Percentiles rank a stretch among this genome's conserved stretches.
phyloP scores from a whole-genome alignment of 2,113 vertebrate genomes.

The Hystrix cristata region DNA sequence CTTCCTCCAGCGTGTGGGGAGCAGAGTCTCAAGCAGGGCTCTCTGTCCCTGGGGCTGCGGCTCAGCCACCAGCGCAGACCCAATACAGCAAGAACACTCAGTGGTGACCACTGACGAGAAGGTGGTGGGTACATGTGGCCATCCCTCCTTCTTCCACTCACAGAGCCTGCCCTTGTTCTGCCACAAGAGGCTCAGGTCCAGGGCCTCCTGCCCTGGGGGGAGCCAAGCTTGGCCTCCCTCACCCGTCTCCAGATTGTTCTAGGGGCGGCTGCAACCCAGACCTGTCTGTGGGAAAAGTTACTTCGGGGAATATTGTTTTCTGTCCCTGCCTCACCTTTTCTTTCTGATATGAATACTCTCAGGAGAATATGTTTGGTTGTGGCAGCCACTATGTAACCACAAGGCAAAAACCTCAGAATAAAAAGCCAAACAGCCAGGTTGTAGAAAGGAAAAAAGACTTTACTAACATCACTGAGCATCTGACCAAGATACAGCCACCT shows the following conservation, averaged over 20 bases:
- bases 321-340: not conserved
- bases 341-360: not conserved
- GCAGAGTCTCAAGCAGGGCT: not conserved
- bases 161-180: not conserved
- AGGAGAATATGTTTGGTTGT: not conserved
- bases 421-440: not conserved
- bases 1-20: rapidly evolving
- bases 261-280: not conserved
- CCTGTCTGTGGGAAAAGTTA: too few relatives aligned
- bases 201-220: not conserved
- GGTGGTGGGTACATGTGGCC: rapidly evolving
- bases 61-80: not conserved
- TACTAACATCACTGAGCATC: not conserved
- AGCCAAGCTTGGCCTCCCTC: not conserved
- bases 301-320: not conserved
- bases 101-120: not conserved
- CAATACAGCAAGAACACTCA: not conserved
- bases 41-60: not conserved
- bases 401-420: not conserved
- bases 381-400: not conserved
- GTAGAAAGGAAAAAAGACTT: not conserved
- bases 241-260: not conserved
- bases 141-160: not conserved
- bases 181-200: not conserved
- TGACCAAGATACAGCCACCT: not conserved